A percentile compares a stretch with the other conserved stretches of the same genome.
Evolutionary conservation across 2,888 invertebrate genomes (phyloP).

Genomic region (Ceriagrion tenellum): DNA sequence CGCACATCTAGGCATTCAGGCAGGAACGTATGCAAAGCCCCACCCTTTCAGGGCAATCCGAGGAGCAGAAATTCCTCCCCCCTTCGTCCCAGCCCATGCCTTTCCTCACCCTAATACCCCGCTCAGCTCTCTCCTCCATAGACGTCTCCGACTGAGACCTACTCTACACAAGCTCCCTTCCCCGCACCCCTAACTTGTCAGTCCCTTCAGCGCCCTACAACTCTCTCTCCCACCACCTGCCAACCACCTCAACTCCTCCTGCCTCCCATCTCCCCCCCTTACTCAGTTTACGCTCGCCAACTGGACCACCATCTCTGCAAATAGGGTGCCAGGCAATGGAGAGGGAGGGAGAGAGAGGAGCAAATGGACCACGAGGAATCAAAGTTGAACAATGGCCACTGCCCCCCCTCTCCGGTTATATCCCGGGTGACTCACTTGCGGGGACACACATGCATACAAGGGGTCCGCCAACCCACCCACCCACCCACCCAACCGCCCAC

Average conservation of each 20-base stretch:
- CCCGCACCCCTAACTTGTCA: too few relatives aligned
- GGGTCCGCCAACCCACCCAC: not conserved
- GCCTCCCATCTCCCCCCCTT: not conserved
- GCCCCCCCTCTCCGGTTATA: not conserved
- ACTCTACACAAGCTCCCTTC: too few relatives aligned
- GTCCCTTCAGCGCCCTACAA: not conserved
- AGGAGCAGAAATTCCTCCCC: not conserved
- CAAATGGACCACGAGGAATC: slow-evolving; percentile 65
- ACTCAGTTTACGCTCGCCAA: not conserved
- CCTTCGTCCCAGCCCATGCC: not conserved
- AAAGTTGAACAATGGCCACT: slow-evolving; percentile 64
- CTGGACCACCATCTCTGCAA: slow-evolving; percentile 19
- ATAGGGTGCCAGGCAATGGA: not conserved
- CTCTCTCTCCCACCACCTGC: not conserved
- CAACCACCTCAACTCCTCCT: not conserved
- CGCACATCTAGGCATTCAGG: not conserved
- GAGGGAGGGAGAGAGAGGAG: not conserved
- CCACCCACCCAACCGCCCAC: not conserved
- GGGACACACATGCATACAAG: slow-evolving; percentile 8
- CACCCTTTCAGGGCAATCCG: slow-evolving; percentile 52
- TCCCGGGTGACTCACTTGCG: not conserved
- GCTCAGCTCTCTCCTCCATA: too few relatives aligned
- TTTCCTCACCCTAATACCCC: too few relatives aligned
- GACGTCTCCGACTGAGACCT: too few relatives aligned
- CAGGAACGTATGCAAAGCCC: not conserved